phyloP scores from a whole-genome alignment of 1,140 invertebrate species.

The Bombus breviceps region DNA sequence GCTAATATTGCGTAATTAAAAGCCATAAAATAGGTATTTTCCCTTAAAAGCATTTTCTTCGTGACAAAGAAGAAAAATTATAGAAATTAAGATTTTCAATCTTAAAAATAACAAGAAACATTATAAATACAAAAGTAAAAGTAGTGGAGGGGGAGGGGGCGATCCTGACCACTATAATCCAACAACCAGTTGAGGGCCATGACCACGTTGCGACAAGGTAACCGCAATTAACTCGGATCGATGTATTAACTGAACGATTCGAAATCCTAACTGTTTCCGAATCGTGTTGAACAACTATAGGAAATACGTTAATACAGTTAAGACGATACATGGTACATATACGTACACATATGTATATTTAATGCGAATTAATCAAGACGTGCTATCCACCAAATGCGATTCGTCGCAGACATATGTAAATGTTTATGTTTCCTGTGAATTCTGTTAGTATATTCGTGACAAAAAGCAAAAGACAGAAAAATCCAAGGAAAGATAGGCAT shows the following conservation, averaged over 20 bases:
- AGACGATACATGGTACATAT: neutral
- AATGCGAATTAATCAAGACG: neutral
- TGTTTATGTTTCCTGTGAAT: neutral
- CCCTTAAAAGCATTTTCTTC: no score
- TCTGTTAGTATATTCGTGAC: neutral
- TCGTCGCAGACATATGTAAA: neutral
- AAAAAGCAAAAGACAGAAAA: neutral
- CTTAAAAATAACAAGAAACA: neutral
- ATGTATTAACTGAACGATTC: constrained; percentile 34
- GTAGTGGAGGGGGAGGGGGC: constrained; percentile 67
- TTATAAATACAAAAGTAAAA: constrained; percentile 67
- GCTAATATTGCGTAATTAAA: neutral
- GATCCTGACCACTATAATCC: constrained; percentile 66
- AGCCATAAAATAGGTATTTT: neutral
- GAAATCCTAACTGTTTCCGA: constrained; percentile 11
- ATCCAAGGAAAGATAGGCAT: neutral
- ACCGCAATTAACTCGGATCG: constrained; percentile 53
- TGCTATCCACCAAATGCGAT: neutral
- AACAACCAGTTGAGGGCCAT: constrained; percentile 68
- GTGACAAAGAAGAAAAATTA: neutral
- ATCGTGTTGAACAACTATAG: neutral
- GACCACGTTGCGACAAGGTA: constrained; percentile 77
- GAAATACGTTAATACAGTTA: constrained; percentile 8
- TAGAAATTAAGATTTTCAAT: neutral
- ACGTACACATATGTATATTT: neutral